Conservation (phyloP, 2,797 vertebrate genomes). For the Acridotheres tristis region DNA sequence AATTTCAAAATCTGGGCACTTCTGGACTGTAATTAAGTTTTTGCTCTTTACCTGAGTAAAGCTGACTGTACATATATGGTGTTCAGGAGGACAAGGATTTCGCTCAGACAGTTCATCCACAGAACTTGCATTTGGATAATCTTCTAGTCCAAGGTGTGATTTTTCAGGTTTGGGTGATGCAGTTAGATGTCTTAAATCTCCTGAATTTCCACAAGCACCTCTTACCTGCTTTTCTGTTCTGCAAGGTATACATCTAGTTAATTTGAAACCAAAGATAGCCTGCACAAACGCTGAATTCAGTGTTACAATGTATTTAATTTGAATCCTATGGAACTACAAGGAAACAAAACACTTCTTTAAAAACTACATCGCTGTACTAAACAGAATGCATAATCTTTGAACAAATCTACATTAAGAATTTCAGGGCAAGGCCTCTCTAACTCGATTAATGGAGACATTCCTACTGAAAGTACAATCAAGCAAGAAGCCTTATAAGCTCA, state of each 20-base stretch:
- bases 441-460: not conserved
- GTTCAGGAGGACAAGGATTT: not conserved
- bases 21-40: not conserved
- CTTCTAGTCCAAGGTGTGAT: not conserved
- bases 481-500: not conserved
- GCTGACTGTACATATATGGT: not conserved
- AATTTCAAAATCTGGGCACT: not conserved
- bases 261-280: not conserved
- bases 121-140: not conserved
- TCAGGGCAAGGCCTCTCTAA: not conserved
- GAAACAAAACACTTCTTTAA: not conserved
- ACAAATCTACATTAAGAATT: not conserved
- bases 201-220: not conserved
- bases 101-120: not conserved
- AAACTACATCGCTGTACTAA: not conserved
- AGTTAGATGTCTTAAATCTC: not conserved
- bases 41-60: slow-evolving; percentile 64
- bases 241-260: slow-evolving; percentile 22
- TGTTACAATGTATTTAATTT: not conserved
- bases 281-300: not conserved
- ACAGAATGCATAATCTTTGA: not conserved
- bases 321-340: not conserved
- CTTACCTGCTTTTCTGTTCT: slow-evolving; percentile 36
- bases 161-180: slow-evolving; percentile 6
- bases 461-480: not conserved